A percentile compares a stretch with the other conserved stretches of the same genome.
These are phyloP conservation scores for Amphimallon solstitiale DNA, from an alignment of 2,888 invertebrate genomes.

Conservation along the genomic window DNA sequence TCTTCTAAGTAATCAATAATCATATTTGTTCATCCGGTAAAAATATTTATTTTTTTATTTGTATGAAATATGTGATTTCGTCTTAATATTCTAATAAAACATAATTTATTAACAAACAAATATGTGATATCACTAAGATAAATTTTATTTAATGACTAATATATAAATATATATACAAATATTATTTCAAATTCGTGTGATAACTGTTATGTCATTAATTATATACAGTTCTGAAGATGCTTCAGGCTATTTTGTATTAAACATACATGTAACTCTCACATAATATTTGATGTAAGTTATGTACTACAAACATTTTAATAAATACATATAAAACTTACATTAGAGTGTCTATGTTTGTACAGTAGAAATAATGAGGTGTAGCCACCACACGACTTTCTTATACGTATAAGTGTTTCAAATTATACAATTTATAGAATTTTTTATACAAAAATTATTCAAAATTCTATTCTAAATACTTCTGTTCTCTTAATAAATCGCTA, in stretches of 20 bases:
- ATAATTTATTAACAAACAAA: conserved; percentile 27
- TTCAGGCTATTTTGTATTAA: background rate
- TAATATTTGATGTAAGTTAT: conserved; percentile 21
- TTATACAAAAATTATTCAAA: no score
- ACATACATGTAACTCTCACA: background rate
- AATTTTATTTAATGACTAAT: conserved; percentile 1
- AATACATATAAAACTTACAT: background rate
- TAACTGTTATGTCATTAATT: background rate
- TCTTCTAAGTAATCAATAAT: background rate
- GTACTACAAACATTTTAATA: conserved; percentile 15
- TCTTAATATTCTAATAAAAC: background rate
- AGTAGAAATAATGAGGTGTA: background rate
- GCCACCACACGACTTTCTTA: no score
- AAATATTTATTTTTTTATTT: background rate
- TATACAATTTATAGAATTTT: no score
- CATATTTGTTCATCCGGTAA: conserved; percentile 9
- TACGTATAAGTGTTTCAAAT: no score
- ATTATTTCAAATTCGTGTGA: background rate
- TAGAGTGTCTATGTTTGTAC: background rate
- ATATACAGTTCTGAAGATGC: background rate
- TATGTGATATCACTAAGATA: conserved; percentile 24
- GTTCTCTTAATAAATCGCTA: no score
- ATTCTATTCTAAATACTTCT: no score
- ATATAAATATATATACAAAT: background rate
- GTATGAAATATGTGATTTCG: conserved; percentile 22